A percentile compares a stretch with the other conserved stretches of the same genome.
Conservation (phyloP, 2,888 invertebrate species). For the Xylota segnis region DNA sequence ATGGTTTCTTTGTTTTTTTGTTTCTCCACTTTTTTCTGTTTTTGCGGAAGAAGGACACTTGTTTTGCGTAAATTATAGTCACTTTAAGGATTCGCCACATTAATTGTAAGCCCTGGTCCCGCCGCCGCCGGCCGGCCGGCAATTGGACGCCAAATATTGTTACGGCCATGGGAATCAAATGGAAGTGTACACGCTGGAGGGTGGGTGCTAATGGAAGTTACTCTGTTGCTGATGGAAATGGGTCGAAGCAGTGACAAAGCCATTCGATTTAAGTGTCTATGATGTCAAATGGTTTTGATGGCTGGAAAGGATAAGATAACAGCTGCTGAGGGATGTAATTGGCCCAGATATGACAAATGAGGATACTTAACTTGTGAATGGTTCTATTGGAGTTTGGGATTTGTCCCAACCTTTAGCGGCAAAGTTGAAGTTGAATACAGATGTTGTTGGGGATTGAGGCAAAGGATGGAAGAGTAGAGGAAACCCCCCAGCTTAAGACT, state of each 20-base stretch:
- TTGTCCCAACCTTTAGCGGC: no score
- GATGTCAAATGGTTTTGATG: background rate
- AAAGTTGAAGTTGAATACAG: no score
- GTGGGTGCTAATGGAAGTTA: constrained; percentile 1
- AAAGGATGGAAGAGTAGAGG: no score
- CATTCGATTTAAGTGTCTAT: background rate
- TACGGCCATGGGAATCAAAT: background rate
- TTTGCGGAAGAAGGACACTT: constrained; percentile 30
- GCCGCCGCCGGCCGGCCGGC: no score
- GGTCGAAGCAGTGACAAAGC: background rate
- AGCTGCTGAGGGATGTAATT: background rate
- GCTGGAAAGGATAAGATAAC: background rate
- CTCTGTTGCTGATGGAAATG: background rate
- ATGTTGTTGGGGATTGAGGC: no score
- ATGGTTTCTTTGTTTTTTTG: constrained; percentile 36
- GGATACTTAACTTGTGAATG: no score
- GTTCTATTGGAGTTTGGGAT: no score
- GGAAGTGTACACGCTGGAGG: background rate
- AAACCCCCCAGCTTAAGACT: no score
- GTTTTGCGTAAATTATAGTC: constrained; percentile 20
- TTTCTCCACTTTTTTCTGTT: background rate
- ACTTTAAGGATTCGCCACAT: constrained; percentile 36
- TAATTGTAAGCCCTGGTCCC: constrained; percentile 11
- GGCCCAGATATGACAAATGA: no score
- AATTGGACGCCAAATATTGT: constrained; percentile 16